These are phyloP conservation scores for Machimus rusticus DNA, from an alignment of 2,888 invertebrate species.

Conservation along the genomic window DNA sequence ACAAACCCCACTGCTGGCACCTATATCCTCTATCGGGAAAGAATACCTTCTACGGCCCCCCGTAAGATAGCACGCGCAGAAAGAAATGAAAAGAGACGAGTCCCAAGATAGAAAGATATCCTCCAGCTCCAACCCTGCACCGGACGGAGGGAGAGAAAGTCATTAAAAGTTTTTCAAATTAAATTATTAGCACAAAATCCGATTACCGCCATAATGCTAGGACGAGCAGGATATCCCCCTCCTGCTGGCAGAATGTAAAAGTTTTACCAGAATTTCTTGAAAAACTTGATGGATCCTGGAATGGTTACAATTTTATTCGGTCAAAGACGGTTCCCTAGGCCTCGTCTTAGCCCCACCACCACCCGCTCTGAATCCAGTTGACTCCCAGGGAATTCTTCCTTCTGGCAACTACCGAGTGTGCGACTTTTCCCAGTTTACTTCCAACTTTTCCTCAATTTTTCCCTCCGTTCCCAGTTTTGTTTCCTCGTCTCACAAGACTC, in stretches of 20 bases:
- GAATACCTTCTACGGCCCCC: background rate
- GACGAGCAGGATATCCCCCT: slow-evolving; percentile 18
- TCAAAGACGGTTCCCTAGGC: background rate
- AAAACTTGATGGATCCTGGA: slow-evolving; percentile 32
- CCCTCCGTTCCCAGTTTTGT: background rate
- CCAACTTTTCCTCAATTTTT: slow-evolving; percentile 3
- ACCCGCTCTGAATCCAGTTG: background rate
- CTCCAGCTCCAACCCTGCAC: background rate
- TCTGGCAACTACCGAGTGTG: background rate
- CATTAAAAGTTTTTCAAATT: slow-evolving; percentile 50
- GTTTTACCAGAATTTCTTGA: slow-evolving; percentile 25
- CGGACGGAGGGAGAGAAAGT: slow-evolving; percentile 42
- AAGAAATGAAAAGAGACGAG: background rate
- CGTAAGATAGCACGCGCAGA: background rate
- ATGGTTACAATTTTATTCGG: slow-evolving; percentile 33
- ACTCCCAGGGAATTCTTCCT: background rate
- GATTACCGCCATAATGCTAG: slow-evolving; percentile 43
- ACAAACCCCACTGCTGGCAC: background rate
- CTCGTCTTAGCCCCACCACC: background rate
- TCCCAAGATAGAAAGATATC: background rate
- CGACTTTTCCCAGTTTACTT: background rate
- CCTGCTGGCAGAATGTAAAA: slow-evolving; percentile 2
- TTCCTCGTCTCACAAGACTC: background rate
- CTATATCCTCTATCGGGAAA: background rate
- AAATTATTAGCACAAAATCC: slow-evolving; percentile 49